Conservation (phyloP, 2,888 invertebrate species). For the Hemaris fuciformis region DNA sequence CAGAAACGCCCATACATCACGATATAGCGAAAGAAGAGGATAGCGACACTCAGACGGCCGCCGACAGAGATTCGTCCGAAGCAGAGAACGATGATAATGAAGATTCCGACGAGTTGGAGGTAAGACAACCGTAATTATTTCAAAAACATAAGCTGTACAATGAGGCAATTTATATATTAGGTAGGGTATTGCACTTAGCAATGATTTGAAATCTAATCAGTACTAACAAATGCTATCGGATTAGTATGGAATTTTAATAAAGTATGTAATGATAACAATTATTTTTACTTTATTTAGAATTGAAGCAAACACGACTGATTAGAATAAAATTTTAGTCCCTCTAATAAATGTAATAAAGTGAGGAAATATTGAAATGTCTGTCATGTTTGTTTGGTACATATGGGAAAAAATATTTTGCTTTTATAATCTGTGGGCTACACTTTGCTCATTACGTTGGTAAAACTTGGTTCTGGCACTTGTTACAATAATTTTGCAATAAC, state of each 20-base stretch:
- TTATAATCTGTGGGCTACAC: neutral
- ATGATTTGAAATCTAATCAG: neutral
- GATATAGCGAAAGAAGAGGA: slow-evolving; percentile 49
- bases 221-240: neutral
- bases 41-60: slow-evolving; percentile 50
- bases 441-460: neutral
- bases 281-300: neutral
- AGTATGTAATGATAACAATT: neutral
- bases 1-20: slow-evolving; percentile 37
- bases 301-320: neutral
- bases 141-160: neutral
- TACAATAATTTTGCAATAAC: neutral
- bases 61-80: slow-evolving; percentile 79
- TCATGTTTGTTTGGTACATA: neutral
- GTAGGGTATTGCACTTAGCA: neutral
- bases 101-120: slow-evolving; percentile 85
- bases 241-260: neutral
- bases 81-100: slow-evolving; percentile 84
- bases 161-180: too few species aligned
- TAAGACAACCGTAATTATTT: slow-evolving; percentile 38
- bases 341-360: neutral
- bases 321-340: neutral
- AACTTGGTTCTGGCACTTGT: neutral
- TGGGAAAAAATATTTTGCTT: neutral
- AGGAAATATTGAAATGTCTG: neutral